Evolutionary conservation across 2,113 vertebrate genomes (phyloP).

Genomic region (Cynoglossus semilaevis): DNA sequence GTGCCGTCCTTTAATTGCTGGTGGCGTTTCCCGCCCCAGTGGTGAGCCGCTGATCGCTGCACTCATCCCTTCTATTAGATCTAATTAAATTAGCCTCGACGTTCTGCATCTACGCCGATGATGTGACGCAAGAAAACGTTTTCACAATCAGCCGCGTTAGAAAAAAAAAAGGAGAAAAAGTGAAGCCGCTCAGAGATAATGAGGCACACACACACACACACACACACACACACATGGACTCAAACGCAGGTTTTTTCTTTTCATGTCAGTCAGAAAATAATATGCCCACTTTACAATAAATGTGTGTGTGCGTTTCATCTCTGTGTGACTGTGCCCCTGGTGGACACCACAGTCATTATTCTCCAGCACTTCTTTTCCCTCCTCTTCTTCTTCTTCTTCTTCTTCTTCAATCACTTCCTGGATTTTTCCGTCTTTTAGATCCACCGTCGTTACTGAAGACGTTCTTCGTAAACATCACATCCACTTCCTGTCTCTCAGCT

Average conservation of each 20-base stretch:
- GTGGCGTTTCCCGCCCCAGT: slow-evolving; percentile 41
- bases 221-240: not conserved
- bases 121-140: not conserved
- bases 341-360: slow-evolving; percentile 15
- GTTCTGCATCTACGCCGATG: not conserved
- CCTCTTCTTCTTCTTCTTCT: not conserved
- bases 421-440: too few relatives aligned
- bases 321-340: slow-evolving; percentile 13
- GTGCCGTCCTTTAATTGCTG: slow-evolving; percentile 57
- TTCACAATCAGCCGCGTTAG: not conserved
- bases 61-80: slow-evolving; percentile 68
- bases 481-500: too few relatives aligned
- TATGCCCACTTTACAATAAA: not conserved
- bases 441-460: too few relatives aligned
- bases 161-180: not conserved
- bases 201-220: slow-evolving; percentile 9
- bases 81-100: slow-evolving; percentile 65
- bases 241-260: slow-evolving; percentile 3
- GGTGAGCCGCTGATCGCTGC: slow-evolving; percentile 58
- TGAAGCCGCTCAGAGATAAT: slow-evolving; percentile 9
- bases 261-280: not conserved
- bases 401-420: not conserved
- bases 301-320: slow-evolving; percentile 12
- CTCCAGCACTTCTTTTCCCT: slow-evolving; percentile 5
- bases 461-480: too few relatives aligned